Conservation (phyloP, 2,113 vertebrate genomes). For the Eleginops maclovinus region DNA sequence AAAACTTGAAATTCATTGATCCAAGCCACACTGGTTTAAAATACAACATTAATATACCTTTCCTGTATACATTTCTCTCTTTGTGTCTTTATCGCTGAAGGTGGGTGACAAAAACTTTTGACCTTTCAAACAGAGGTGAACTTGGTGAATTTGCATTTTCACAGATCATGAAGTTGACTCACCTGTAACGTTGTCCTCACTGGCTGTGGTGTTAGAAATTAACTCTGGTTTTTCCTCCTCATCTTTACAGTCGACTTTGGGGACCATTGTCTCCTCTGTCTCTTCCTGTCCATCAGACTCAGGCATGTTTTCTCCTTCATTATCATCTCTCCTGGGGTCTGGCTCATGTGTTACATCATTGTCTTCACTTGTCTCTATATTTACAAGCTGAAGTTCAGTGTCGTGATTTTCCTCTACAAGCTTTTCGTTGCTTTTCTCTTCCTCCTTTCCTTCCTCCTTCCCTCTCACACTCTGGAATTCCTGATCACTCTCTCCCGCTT, state of each 20-base stretch:
- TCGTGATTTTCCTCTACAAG: not conserved
- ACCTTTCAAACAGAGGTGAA: no score
- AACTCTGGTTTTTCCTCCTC: slow-evolving; percentile 19
- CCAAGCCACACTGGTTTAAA: not conserved
- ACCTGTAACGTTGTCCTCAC: slow-evolving; percentile 33
- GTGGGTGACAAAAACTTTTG: no score
- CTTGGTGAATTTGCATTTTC: not conserved
- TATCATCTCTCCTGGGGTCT: not conserved
- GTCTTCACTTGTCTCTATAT: not conserved
- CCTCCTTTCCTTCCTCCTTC: not conserved
- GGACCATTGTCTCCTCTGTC: not conserved
- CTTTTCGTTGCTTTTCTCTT: slow-evolving; percentile 4
- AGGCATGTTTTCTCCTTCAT: slow-evolving; percentile 10
- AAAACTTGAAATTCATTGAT: no score
- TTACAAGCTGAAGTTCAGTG: not conserved
- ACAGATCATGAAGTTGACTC: not conserved
- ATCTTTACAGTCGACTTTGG: not conserved
- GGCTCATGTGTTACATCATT: not conserved
- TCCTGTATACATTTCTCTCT: not conserved
- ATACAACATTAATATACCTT: not conserved
- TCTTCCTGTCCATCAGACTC: slow-evolving; percentile 18
- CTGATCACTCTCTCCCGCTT: slow-evolving; percentile 5
- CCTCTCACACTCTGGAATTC: not conserved
- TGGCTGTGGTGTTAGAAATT: not conserved
- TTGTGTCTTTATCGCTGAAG: not conserved